These are phyloP conservation scores for Orientallactaga bullata DNA, from an alignment of 2,113 vertebrate species.

Conservation along the genomic window DNA sequence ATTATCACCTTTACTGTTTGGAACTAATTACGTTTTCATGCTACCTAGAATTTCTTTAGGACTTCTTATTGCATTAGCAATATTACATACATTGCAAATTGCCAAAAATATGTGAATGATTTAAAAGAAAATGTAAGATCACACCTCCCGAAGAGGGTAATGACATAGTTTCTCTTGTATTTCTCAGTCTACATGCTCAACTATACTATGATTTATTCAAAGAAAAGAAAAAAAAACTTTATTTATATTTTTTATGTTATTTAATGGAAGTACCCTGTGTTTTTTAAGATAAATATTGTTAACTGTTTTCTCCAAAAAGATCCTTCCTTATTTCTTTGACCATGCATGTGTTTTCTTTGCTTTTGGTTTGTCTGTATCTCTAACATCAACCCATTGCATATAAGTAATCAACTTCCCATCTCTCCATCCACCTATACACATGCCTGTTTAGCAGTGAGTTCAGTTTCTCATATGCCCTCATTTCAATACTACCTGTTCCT, in stretches of 20 bases:
- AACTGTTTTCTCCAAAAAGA: not conserved
- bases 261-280: not conserved
- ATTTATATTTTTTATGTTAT: not conserved
- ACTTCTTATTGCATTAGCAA: slow-evolving; percentile 5
- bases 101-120: not conserved
- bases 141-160: not conserved
- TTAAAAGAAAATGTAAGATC: slow-evolving; percentile 1
- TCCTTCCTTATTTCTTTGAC: not conserved
- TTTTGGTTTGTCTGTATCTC: not conserved
- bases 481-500: not conserved
- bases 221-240: not conserved
- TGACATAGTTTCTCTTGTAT: not conserved
- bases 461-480: not conserved
- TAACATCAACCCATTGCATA: not conserved
- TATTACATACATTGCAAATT: slow-evolving; percentile 43
- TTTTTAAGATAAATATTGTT: not conserved
- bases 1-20: slow-evolving; percentile 57
- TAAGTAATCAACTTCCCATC: not conserved
- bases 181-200: not conserved
- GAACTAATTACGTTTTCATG: slow-evolving; percentile 51
- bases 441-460: not conserved
- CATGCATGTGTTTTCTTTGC: not conserved
- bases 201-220: not conserved
- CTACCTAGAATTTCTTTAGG: slow-evolving; percentile 32
- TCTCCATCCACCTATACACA: not conserved